phyloP scores from a whole-genome alignment of 2,113 vertebrate species.

The Cricetomys ansorgei region DNA sequence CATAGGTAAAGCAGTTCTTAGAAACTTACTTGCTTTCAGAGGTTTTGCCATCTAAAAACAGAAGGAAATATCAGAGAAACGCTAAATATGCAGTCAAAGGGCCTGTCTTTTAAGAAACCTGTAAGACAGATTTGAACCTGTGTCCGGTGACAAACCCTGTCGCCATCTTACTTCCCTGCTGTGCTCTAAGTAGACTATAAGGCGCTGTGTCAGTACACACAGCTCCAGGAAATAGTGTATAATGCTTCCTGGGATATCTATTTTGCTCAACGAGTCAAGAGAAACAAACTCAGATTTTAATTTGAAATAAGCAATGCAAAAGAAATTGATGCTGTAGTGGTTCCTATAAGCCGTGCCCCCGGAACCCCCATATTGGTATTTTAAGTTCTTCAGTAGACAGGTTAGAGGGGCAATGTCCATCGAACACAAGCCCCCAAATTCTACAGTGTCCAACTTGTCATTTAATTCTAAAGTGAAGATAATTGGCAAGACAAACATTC shows the following conservation, averaged over 20 bases:
- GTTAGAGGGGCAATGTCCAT: neutral
- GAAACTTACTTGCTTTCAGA: slow-evolving; percentile 24
- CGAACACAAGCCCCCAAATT: neutral
- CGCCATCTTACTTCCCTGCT: neutral
- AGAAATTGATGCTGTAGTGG: neutral
- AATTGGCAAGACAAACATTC: neutral
- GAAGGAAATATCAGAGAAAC: slow-evolving; percentile 19
- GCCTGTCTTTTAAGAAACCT: slow-evolving; percentile 5
- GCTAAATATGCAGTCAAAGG: neutral
- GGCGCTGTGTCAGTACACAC: neutral
- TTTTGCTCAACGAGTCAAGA: slow-evolving; percentile 42
- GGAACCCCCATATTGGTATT: neutral
- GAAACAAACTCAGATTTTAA: slow-evolving; percentile 12
- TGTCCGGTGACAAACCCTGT: neutral
- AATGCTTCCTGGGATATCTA: neutral
- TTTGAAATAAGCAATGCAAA: neutral
- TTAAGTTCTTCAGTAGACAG: neutral
- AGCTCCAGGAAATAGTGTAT: neutral
- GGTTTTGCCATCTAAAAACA: neutral
- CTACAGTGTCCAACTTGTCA: neutral
- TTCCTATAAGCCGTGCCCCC: neutral
- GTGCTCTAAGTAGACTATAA: neutral
- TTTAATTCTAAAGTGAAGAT: slow-evolving; percentile 39
- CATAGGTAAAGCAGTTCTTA: neutral
- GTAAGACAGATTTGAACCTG: neutral